Percentiles rank a stretch among this genome's conserved stretches.
phyloP scores from a whole-genome alignment of 2,113 vertebrate genomes.

The Conger conger region DNA sequence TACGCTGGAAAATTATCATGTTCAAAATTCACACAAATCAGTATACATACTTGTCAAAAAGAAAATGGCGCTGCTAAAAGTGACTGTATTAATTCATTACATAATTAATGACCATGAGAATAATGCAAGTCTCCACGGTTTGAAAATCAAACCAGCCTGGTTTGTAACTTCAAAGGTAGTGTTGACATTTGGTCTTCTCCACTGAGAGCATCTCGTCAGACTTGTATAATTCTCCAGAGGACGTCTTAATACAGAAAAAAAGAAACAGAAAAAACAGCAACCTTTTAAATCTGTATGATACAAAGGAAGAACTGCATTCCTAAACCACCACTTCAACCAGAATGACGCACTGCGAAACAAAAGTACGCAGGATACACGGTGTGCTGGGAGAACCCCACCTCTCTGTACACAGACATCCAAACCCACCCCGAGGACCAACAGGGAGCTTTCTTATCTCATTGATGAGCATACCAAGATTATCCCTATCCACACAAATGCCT shows the following conservation, averaged over 20 bases:
- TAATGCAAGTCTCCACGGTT: not conserved
- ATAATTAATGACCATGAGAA: too few relatives aligned
- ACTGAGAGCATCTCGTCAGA: not conserved
- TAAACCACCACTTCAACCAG: not conserved
- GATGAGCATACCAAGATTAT: constrained; percentile 19
- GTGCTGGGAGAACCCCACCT: not conserved
- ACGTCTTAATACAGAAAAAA: not conserved
- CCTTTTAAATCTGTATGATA: not conserved
- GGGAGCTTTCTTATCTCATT: constrained; percentile 12
- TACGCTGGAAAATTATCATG: too few relatives aligned
- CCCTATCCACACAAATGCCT: constrained; percentile 4
- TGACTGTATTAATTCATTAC: not conserved
- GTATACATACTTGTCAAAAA: too few relatives aligned
- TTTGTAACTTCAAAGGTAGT: not conserved
- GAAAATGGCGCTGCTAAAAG: not conserved
- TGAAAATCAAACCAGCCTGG: not conserved
- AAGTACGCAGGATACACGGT: not conserved
- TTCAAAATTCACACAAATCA: too few relatives aligned
- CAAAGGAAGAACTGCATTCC: not conserved
- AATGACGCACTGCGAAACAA: not conserved
- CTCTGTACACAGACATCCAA: not conserved
- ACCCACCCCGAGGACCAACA: not conserved
- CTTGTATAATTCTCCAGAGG: not conserved
- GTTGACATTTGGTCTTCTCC: not conserved
- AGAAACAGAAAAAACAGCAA: not conserved